Conservation (phyloP, 35 echinoderm and acorn worm species). For the Lytechinus pictus region DNA sequence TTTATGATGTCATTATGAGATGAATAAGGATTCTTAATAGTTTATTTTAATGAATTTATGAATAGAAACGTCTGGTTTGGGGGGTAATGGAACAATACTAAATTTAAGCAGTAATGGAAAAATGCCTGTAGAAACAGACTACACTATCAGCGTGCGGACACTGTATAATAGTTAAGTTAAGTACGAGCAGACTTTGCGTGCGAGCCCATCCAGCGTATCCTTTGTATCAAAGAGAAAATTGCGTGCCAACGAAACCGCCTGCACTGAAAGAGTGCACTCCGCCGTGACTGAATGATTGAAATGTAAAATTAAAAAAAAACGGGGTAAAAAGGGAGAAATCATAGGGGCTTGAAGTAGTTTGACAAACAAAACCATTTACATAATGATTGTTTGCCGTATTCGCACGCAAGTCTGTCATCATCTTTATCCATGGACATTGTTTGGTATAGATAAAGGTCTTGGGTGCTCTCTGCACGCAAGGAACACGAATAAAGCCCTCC, state of each 20-base stretch:
- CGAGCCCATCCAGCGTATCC: background rate
- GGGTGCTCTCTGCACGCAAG: background rate
- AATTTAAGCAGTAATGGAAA: background rate
- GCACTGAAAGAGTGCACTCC: background rate
- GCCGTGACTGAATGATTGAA: conserved; percentile 31
- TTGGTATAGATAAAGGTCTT: background rate
- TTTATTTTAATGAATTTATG: no score
- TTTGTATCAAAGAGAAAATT: conserved; percentile 26
- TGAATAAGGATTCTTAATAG: no score
- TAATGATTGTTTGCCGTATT: conserved; percentile 39
- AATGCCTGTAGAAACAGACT: background rate
- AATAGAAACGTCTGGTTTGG: no score
- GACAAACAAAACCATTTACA: conserved; percentile 50
- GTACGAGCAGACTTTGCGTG: background rate
- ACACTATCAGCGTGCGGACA: background rate
- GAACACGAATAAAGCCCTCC: background rate
- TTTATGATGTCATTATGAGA: no score
- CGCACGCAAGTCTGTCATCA: conserved; percentile 38
- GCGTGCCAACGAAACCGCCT: conserved; percentile 34
- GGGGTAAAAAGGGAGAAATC: background rate
- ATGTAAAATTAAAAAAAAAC: background rate
- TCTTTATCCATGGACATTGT: background rate
- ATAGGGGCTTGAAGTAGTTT: conserved; percentile 39
- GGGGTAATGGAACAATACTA: no score
- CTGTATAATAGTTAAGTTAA: background rate